phyloP scores from a whole-genome alignment of 2,113 vertebrate genomes.

The Otus sunia region DNA sequence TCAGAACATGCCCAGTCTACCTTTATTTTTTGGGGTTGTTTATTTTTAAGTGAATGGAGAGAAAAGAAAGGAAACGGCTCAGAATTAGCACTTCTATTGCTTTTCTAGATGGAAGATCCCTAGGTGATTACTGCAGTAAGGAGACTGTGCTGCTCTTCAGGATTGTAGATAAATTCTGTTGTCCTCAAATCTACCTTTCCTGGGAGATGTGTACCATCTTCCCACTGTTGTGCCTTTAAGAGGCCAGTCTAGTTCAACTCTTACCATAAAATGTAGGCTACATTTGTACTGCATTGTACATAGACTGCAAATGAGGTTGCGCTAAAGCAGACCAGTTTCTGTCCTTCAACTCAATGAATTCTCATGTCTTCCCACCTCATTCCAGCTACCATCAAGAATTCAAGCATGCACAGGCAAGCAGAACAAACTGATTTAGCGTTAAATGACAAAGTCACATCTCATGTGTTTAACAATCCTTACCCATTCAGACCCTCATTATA shows the following conservation, averaged over 20 bases:
- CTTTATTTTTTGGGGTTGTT: background rate
- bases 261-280: background rate
- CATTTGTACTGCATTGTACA: too few relatives aligned
- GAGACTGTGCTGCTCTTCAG: background rate
- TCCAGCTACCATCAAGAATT: background rate
- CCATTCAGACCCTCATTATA: background rate
- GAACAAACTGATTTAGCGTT: accelerated
- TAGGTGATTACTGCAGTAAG: too few relatives aligned
- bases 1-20: background rate
- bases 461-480: background rate
- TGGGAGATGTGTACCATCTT: background rate
- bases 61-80: background rate
- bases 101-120: background rate
- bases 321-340: background rate
- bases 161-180: background rate
- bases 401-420: background rate
- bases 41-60: background rate
- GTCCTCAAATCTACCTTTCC: background rate
- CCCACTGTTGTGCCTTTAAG: background rate
- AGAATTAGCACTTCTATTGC: background rate
- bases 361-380: background rate
- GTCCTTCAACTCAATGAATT: background rate
- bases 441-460: background rate
- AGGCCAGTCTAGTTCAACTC: background rate
- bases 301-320: background rate